Base-by-base conservation (phyloP, 2,113 vertebrate genomes). In the Peromyscus maniculatus region DNA sequence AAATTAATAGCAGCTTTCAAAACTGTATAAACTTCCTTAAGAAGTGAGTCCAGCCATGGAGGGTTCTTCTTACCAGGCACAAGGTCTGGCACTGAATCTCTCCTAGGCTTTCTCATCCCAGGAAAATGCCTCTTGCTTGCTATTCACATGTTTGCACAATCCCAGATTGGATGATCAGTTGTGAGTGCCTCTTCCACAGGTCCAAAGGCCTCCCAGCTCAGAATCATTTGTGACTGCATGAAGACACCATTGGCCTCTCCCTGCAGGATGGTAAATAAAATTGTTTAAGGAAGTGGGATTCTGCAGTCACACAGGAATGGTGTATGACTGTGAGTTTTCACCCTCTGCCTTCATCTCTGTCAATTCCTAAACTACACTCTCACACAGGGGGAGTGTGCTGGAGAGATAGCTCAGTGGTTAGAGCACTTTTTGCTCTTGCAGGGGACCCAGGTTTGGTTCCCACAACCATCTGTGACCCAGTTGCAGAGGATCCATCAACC, bases 21-120 rank as follows among this genome's bases (percentile, higher is more conserved):
- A 97, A 87, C 39, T 89, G 39, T 43, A 67, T 5, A 91, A 93
- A 95, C 83, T 95, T 95, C 72, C 89, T 82, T 84, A 96, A 95
- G 82, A 94, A 71, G 55, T 69, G 7, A 55, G 79, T 90, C 57
- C 39, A 90, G 9, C 31, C 10, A 33, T 19, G 28, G 21, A 21
- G 64, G 8, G 66, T 72, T 89, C 69, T 90, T n/a, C 93, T 87
- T 64, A 90, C 43, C 39, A 93, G 22, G 52, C 46, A 69, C 24
- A 15, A 36, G 59, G 64, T 64, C 4, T 1, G 46, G 79, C 88
- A 83, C 66, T 94, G 62, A 74, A 75, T 83, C 66, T 93, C 72
- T 77, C 8, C 2, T 46, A 62, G 57, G 31, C 59, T 94, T 97
- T 93, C 91, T 77, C 62, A 71, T 86, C 39, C 91, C n/a, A 55